Base-by-base conservation (phyloP, 2,797 vertebrate genomes). In the Choloepus didactylus region DNA sequence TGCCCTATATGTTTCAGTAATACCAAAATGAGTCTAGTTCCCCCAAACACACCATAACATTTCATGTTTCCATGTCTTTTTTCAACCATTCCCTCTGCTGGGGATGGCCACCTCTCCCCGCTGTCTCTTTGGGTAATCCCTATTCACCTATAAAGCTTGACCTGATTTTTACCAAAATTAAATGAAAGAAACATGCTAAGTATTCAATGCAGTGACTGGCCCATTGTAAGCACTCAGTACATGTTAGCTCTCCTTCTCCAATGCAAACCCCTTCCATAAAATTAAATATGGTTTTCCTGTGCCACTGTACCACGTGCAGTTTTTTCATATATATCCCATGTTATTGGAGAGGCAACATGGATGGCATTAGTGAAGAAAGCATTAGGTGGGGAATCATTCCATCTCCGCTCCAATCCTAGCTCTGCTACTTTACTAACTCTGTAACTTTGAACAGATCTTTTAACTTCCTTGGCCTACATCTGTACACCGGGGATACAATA, bases 81-180 rank as follows among this genome's bases (percentile, higher is more conserved):
- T 23, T 29, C 9, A 49, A 35, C 51, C 51, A n/a, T 16, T 56
- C 11, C 9, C 19, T 90, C 25, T 54, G 10, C 73, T 87, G 49
- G 21, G n/a, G 87, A 84, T 84, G 76, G 49, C 12, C 67, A 54
- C 5, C 41, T 77, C 9, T 87, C 59, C 80, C 15, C 2, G 56
- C 3, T 38, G 72, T n/a, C 9, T 87, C 38, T 82, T 31, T 75
- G 75, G 64, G 64, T 60, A 46, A 27, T 80, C 87, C 9, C 35
- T 89, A 35, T 51, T 95, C 4, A 19, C 79, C 7, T 19, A 27
- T 60, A 89, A 81, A 69, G 31, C 18, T 44, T 38, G 15, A 92
- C 9, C 94, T 21, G 0, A 5, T 49, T 94, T 92, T 88, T n/a
- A 75, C 1, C 83, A 94, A 93, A 21, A 89, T 64, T 80, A 72